Percentiles rank a stretch among this genome's conserved stretches.
Conservation (phyloP, 1,140 invertebrate species). For the Sitophilus oryzae region DNA sequence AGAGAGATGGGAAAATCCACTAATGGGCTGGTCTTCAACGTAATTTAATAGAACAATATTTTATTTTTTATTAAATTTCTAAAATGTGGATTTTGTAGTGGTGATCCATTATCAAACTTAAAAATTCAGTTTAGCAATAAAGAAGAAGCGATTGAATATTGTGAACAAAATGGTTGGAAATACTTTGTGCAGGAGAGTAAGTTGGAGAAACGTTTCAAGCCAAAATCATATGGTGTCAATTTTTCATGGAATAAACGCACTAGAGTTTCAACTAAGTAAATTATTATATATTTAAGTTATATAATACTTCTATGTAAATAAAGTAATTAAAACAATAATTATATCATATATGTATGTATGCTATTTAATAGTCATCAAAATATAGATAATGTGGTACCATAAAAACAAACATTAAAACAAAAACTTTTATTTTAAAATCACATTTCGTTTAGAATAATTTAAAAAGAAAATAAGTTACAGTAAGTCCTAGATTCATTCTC, state of each 20-base stretch:
- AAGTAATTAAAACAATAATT: neutral
- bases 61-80: neutral
- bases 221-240: conserved; percentile 90
- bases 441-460: conserved; percentile 23
- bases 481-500: conserved; percentile 4
- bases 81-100: conserved; percentile 51
- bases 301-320: neutral
- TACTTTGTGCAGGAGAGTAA: conserved; percentile 75
- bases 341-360: too few species aligned
- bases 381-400: too few species aligned
- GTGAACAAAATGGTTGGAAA: conserved; percentile 92
- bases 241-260: conserved; percentile 97
- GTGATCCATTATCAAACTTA: conserved; percentile 92
- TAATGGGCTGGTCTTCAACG: conserved; percentile 97
- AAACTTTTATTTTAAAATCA: conserved; percentile 27
- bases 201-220: conserved; percentile 63
- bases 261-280: conserved; percentile 88
- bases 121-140: conserved; percentile 71
- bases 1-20: conserved; percentile 96
- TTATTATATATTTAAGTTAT: neutral
- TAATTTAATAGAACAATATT: conserved; percentile 54
- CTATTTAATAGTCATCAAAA: too few species aligned
- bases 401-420: conserved; percentile 17
- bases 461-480: conserved; percentile 22
- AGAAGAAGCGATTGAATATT: conserved; percentile 87